These are phyloP conservation scores for Ischnura elegans DNA, from an alignment of 2,888 invertebrate species.

Conservation along the genomic window DNA sequence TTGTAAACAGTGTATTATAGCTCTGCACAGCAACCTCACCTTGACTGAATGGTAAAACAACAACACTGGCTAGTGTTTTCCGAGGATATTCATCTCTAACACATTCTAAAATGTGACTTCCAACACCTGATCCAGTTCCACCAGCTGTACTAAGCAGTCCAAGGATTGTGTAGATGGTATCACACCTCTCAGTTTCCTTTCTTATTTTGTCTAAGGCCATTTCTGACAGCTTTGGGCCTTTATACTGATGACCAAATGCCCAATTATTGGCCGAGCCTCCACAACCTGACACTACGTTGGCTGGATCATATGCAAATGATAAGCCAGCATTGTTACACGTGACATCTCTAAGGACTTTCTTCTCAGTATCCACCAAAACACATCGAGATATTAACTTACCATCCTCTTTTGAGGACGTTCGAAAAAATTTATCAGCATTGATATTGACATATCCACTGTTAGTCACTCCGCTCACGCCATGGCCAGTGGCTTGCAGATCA, in stretches of 20 bases:
- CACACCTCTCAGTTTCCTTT: slow-evolving; percentile 77
- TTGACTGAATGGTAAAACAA: slow-evolving; percentile 78
- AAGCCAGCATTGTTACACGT: slow-evolving; percentile 70
- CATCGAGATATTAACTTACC: slow-evolving; percentile 77
- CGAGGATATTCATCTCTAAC: slow-evolving; percentile 78
- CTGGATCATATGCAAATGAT: slow-evolving; percentile 76
- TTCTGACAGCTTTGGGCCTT: slow-evolving; percentile 76
- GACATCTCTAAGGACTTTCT: slow-evolving; percentile 77
- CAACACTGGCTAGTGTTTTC: slow-evolving; percentile 77
- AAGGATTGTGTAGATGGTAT: slow-evolving; percentile 78
- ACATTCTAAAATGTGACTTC: slow-evolving; percentile 77
- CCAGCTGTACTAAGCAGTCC: slow-evolving; percentile 79
- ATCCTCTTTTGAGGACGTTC: slow-evolving; percentile 72
- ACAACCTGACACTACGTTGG: slow-evolving; percentile 77
- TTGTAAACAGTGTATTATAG: slow-evolving; percentile 79
- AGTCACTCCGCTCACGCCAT: background rate
- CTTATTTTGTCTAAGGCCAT: slow-evolving; percentile 76
- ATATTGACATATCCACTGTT: slow-evolving; percentile 24
- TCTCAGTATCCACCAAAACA: slow-evolving; percentile 79
- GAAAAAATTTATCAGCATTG: slow-evolving; percentile 30
- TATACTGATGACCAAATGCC: slow-evolving; percentile 79
- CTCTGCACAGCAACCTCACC: slow-evolving; percentile 80
- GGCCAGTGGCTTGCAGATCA: slow-evolving; percentile 19
- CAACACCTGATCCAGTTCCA: slow-evolving; percentile 81
- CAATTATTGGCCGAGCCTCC: slow-evolving; percentile 81